Percentiles rank a stretch among this genome's conserved stretches.
These are phyloP conservation scores for Dasysyrphus albostriatus DNA, from an alignment of 2,888 invertebrate genomes.

Conservation along the genomic window DNA sequence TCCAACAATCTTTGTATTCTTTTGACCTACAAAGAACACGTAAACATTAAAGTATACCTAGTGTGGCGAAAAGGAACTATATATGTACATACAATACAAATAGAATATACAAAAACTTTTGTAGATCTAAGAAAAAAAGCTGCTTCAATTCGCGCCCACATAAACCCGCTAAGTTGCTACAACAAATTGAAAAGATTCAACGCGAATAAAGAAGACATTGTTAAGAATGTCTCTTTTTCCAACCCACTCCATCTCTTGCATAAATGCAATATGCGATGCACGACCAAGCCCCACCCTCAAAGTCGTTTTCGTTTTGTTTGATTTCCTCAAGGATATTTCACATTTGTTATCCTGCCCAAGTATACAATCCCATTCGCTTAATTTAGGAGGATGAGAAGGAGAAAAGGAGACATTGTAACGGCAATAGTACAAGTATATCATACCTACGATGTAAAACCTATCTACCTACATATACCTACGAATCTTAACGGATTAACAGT, in stretches of 20 bases:
- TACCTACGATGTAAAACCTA: slow-evolving; percentile 17
- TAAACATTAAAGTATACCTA: slow-evolving; percentile 16
- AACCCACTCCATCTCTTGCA: not conserved
- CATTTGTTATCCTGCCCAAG: slow-evolving; percentile 68
- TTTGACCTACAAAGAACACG: slow-evolving; percentile 34
- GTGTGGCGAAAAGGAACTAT: not conserved
- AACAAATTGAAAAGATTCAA: slow-evolving; percentile 30
- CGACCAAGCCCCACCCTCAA: slow-evolving; percentile 2
- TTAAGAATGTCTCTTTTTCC: not conserved
- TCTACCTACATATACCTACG: slow-evolving; percentile 25
- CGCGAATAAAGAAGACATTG: slow-evolving; percentile 45
- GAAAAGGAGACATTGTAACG: not conserved
- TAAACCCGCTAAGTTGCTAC: slow-evolving; percentile 5
- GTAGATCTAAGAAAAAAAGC: slow-evolving; percentile 11
- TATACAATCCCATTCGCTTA: slow-evolving; percentile 32
- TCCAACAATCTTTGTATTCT: slow-evolving; percentile 38
- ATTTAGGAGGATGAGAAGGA: not conserved
- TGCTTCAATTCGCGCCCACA: slow-evolving; percentile 12
- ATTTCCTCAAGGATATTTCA: slow-evolving; percentile 63
- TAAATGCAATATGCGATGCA: slow-evolving; percentile 37
- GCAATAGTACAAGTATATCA: not conserved
- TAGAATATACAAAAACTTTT: not conserved
- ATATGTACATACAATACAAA: no score
- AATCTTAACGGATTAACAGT: slow-evolving; percentile 64
- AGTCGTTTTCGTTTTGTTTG: slow-evolving; percentile 53